Conservation (phyloP, 2,113 vertebrate genomes). For the Oncorhynchus nerka region DNA sequence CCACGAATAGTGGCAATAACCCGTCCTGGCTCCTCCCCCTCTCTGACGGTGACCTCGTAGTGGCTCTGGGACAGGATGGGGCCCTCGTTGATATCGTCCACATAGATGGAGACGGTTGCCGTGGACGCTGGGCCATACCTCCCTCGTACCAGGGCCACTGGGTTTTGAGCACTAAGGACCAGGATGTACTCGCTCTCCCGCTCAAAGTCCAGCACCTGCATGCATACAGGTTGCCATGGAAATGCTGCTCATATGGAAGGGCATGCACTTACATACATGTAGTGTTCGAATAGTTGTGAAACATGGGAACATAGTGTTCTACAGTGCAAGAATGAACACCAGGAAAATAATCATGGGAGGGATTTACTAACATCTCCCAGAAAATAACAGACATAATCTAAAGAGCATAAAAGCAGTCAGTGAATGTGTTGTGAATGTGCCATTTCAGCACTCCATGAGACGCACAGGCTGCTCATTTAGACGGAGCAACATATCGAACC, state of each 20-base stretch:
- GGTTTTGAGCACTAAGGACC: slow-evolving; percentile 73
- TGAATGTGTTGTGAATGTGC: no score
- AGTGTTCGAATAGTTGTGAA: neutral
- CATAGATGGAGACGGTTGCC: slow-evolving; percentile 71
- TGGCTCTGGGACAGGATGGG: slow-evolving; percentile 72
- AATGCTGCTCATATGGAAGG: neutral
- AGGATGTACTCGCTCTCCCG: slow-evolving; percentile 76
- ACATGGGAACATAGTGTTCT: neutral
- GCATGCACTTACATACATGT: neutral
- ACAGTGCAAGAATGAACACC: neutral
- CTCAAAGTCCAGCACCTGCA: slow-evolving; percentile 78
- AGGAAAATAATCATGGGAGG: neutral
- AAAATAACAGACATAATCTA: no score
- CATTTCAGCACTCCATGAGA: no score
- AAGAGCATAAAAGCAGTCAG: no score
- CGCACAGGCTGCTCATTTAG: no score
- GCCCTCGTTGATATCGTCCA: slow-evolving; percentile 77
- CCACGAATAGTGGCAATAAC: slow-evolving; percentile 76
- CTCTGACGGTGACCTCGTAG: slow-evolving; percentile 76
- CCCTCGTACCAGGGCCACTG: slow-evolving; percentile 71
- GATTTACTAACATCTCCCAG: neutral
- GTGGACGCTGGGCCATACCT: slow-evolving; percentile 77
- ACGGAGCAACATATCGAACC: no score
- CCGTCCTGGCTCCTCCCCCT: slow-evolving; percentile 71
- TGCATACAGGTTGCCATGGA: neutral